Evolutionary conservation across 1,140 invertebrate genomes (phyloP).

Genomic region (Hypsibius dujardini): DNA sequence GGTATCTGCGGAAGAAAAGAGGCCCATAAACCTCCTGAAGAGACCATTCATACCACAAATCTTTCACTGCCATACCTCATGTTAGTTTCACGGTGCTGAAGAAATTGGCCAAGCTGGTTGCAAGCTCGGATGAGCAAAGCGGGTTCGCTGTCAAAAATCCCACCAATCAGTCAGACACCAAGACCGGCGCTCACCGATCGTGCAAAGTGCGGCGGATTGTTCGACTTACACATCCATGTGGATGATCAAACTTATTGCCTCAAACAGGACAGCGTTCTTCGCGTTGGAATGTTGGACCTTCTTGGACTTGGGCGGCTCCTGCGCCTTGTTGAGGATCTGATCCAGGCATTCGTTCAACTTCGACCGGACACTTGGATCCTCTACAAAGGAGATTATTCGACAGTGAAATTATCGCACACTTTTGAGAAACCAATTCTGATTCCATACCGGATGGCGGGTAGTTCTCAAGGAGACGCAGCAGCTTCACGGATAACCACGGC

Average conservation of each 20-base stretch:
- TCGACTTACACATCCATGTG: constrained; percentile 66
- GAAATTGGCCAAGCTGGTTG: constrained; percentile 94
- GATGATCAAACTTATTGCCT: constrained; percentile 98
- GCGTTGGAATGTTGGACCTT: constrained; percentile 99
- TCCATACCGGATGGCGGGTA: constrained; percentile 85
- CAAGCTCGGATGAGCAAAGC: constrained; percentile 90
- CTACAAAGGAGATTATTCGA: too few relatives aligned
- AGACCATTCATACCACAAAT: background rate
- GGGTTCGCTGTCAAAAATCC: constrained; percentile 52
- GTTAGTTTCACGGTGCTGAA: constrained; percentile 96
- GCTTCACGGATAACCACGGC: constrained; percentile 96
- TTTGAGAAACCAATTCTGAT: too few relatives aligned
- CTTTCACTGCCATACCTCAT: constrained; percentile 47
- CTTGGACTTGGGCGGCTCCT: constrained; percentile 98
- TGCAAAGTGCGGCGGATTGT: background rate
- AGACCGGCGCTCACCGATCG: background rate
- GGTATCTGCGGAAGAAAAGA: constrained; percentile 43
- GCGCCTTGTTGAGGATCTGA: constrained; percentile 98
- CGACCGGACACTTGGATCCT: constrained; percentile 82
- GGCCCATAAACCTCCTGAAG: background rate
- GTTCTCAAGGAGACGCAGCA: constrained; percentile 86
- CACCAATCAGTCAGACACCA: constrained; percentile 20
- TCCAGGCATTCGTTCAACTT: constrained; percentile 93
- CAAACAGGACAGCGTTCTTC: constrained; percentile 97
- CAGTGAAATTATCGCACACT: too few relatives aligned